Evolutionary conservation across 2,113 vertebrate genomes (phyloP), one percentile per base, ranked within the genome.

Genomic region (Colinus virginianus): DNA sequence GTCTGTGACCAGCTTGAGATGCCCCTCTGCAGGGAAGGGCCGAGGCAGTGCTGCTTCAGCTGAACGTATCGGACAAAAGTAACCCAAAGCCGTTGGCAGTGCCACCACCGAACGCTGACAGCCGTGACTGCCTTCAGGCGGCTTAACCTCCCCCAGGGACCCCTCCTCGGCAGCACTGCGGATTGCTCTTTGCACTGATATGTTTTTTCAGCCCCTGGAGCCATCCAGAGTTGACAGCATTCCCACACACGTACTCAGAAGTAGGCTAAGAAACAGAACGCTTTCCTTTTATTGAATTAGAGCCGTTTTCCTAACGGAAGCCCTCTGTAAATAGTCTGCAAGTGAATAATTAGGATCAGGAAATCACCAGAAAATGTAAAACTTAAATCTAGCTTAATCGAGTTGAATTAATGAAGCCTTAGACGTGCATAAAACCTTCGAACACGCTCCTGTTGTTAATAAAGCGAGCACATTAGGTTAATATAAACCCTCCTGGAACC

Each of bases 211-310:
- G 30, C 48, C 56, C 56, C 64, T 75, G 53, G 38, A 90, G 71
- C 61, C 38, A 59, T 26, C 34, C 30, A 9, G 26, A 82, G 55
- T 56, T 88, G 40, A 87, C 14, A 49, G 11, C 40, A 82, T 84
- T 88, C 58, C n/a, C 59, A 34, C 34, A 5, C 6, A 46, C 15
- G 51, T 66, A 69, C 82, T 78, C 55, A 84, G 45, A 72, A 79
- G 48, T 45, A n/a, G 1, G 62, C 34, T 90, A 88, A 92, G 81
- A 71, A 93, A 88, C 11, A 84, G 23, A 69, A 10, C 32, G 5
- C 56, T 68, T 92, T 78, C n/a, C 53, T 88, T 90, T 72, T 69
- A 75, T 78, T 94, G 81, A 64, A 93, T 84, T 95, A 87, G 53
- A 84, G 49, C 32, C 55, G 32, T 38, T 76, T 36, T 89, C 26